Percentiles rank a stretch among this genome's conserved stretches.
These are phyloP conservation scores for Drosophila kuntzei DNA, from an alignment of 2,888 invertebrate genomes.

Conservation along the genomic window DNA sequence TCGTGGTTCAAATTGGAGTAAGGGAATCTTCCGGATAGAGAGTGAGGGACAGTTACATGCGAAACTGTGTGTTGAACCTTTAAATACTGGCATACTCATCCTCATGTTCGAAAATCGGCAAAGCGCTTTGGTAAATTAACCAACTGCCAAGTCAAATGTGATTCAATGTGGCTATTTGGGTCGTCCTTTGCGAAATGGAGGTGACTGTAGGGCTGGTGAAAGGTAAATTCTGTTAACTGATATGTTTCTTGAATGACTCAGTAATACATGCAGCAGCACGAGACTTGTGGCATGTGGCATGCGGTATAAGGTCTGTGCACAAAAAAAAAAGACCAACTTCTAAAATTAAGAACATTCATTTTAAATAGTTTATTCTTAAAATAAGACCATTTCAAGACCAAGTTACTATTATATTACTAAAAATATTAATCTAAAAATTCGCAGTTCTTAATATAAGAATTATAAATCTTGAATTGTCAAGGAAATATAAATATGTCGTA, in stretches of 20 bases:
- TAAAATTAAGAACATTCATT: too few species aligned
- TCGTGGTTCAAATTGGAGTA: neutral
- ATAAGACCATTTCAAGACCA: too few species aligned
- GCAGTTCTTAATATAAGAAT: too few species aligned
- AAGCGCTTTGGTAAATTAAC: neutral
- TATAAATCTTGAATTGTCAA: too few species aligned
- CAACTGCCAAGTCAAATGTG: conserved; percentile 29
- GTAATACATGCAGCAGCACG: neutral
- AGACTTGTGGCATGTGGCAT: neutral
- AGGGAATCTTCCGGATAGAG: neutral
- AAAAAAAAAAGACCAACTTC: too few species aligned
- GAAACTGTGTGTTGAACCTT: conserved; percentile 8
- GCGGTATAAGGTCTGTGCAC: neutral
- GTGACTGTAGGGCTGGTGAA: conserved; percentile 12
- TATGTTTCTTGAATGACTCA: conserved; percentile 38
- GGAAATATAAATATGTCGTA: too few species aligned
- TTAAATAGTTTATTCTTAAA: too few species aligned
- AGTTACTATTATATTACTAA: too few species aligned
- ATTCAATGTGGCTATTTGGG: conserved; percentile 49
- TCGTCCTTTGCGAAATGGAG: conserved; percentile 37
- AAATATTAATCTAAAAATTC: too few species aligned
- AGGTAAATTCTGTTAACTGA: conserved; percentile 34
- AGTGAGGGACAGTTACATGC: conserved; percentile 17
- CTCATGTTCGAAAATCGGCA: neutral
- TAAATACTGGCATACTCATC: neutral